These are phyloP conservation scores for Corapipo altera DNA, from an alignment of 2,113 vertebrate species.

Conservation along the genomic window DNA sequence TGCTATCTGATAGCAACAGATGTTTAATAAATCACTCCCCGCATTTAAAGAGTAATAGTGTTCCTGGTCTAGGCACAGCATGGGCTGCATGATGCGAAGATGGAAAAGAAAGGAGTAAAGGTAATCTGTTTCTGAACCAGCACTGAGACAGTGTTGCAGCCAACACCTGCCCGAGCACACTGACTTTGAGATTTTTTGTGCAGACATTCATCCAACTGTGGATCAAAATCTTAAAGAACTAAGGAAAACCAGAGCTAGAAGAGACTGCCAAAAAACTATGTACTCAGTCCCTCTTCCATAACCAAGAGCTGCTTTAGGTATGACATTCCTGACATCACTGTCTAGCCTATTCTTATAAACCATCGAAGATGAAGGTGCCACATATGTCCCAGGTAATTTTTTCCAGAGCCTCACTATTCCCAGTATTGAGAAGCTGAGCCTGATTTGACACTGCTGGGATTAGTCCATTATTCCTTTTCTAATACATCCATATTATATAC, in stretches of 20 bases:
- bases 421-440: background rate
- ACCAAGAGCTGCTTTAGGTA: background rate
- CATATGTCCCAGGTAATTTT: background rate
- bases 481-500: background rate
- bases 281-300: background rate
- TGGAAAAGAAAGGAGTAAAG: background rate
- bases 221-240: background rate
- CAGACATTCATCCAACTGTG: background rate
- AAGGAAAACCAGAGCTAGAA: background rate
- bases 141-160: background rate
- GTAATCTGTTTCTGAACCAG: background rate
- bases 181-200: background rate
- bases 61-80: background rate
- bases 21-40: background rate
- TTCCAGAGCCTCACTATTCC: background rate
- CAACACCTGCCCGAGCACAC: background rate
- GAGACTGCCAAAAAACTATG: background rate
- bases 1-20: background rate
- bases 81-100: background rate
- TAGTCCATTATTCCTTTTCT: background rate
- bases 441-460: background rate
- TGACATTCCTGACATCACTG: background rate
- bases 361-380: background rate
- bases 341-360: background rate
- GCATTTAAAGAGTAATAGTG: background rate